Percentiles rank a stretch among this genome's conserved stretches.
Conservation (phyloP, 2,888 invertebrate species). For the Hylaea fasciaria region DNA sequence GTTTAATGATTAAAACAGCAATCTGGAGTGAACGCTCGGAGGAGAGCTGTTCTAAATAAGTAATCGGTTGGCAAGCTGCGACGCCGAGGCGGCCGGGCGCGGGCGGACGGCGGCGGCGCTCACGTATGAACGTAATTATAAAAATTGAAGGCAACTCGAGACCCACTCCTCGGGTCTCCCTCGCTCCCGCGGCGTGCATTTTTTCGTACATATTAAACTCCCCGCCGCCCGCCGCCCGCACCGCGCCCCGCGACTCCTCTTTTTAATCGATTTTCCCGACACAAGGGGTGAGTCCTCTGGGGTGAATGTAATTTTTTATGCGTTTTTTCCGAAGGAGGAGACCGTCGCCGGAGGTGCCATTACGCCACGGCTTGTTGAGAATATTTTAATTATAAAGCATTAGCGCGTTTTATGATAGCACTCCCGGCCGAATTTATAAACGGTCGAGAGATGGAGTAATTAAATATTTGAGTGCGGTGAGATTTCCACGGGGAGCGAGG, state of each 20-base stretch:
- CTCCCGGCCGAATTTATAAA: slow-evolving; percentile 81
- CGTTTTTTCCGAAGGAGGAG: slow-evolving; percentile 81
- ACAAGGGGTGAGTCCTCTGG: slow-evolving; percentile 85
- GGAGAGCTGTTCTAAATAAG: slow-evolving; percentile 73
- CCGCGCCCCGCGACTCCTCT: slow-evolving; percentile 80
- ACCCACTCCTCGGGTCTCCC: slow-evolving; percentile 75
- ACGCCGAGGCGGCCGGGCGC: slow-evolving; percentile 48
- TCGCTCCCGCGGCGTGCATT: slow-evolving; percentile 82
- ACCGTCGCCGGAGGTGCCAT: slow-evolving; percentile 84
- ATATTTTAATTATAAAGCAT: slow-evolving; percentile 86
- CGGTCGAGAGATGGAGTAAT: slow-evolving; percentile 83
- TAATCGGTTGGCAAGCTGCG: slow-evolving; percentile 54
- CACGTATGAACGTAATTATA: slow-evolving; percentile 86
- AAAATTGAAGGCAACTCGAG: slow-evolving; percentile 82
- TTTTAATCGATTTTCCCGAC: slow-evolving; percentile 85
- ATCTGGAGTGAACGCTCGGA: slow-evolving; percentile 57
- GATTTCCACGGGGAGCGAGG: slow-evolving; percentile 81
- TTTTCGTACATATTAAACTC: slow-evolving; percentile 85
- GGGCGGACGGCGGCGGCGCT: slow-evolving; percentile 69
- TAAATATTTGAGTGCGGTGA: slow-evolving; percentile 85
- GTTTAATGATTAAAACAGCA: slow-evolving; percentile 67
- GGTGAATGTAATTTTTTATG: slow-evolving; percentile 86
- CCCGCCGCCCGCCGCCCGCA: slow-evolving; percentile 67
- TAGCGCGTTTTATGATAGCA: slow-evolving; percentile 85
- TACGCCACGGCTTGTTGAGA: slow-evolving; percentile 86